Evolutionary conservation across 2,888 invertebrate species (phyloP), one percentile per base, ranked within the genome.

Genomic region (Odontocolon sp.): DNA sequence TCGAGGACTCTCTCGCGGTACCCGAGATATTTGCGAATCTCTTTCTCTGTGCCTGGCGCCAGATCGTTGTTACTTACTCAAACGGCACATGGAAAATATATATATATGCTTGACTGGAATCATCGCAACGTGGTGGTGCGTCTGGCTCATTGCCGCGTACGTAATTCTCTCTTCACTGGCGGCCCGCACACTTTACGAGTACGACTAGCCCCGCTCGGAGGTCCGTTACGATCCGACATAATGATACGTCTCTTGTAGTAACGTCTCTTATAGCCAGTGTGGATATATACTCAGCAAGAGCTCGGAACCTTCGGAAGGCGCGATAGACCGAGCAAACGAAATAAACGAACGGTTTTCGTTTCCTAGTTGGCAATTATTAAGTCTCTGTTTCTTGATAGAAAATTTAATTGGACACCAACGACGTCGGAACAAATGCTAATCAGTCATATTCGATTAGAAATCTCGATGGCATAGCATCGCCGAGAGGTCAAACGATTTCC

Each of bases 231-330:
- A 70, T 70, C 70, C 70, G 61, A 67, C 59, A 38, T 76, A 76
- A 76, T 76, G 76, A 76, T 76, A 76, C 70, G 70, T 76, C 52
- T 75, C 76, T 59, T 54, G 59, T 59, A 9, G n/a, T 40, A n/a
- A 45, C 45, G 31, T 61, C 38, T 64, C 45, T 18, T 36, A 26
- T n/a, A n/a, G n/a, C 28, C 6, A 42, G 9, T 28, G 14, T 38
- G 31, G 0, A 28, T 23, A 50, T 38, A 47, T 4, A 38, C n/a
- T n/a, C n/a, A n/a, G n/a, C 6, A 18, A 9, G 9, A n/a, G 40
- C 31, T 4, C 26, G 23, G 40, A 8, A n/a, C 28, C 40, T 26
- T 9, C 3, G 28, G 40, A 40, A 18, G n/a, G 14, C 6, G 5
- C 18, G 31, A 28, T 18, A 16, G 11, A 42, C 9, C 42, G 42